phyloP scores from a whole-genome alignment of 1,140 invertebrate genomes.

The Drosophila mayri region DNA sequence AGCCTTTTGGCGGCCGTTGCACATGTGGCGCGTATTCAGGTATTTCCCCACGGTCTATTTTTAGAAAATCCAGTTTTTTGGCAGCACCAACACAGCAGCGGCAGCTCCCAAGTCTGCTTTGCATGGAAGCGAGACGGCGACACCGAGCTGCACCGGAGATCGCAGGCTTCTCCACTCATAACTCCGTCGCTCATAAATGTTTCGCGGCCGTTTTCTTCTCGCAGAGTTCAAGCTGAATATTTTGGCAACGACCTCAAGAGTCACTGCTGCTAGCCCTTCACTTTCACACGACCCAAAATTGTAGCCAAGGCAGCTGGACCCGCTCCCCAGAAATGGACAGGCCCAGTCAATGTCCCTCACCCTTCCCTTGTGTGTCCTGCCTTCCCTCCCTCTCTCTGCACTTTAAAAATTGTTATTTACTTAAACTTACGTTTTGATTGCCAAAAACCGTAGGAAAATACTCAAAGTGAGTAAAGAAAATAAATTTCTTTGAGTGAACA shows the following conservation, averaged over 20 bases:
- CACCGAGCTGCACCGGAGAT: slow-evolving; percentile 27
- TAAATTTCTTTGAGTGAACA: slow-evolving; percentile 17
- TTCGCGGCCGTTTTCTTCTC: slow-evolving; percentile 11
- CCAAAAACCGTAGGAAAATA: neutral
- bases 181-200: slow-evolving; percentile 58
- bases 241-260: slow-evolving; percentile 48
- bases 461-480: neutral
- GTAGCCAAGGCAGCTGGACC: neutral
- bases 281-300: slow-evolving; percentile 57
- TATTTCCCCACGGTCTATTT: slow-evolving; percentile 83
- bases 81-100: slow-evolving; percentile 43
- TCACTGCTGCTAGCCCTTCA: slow-evolving; percentile 63
- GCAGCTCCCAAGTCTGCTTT: slow-evolving; percentile 53
- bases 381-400: slow-evolving; percentile 1
- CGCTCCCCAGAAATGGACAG: slow-evolving; percentile 41
- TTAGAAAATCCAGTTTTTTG: slow-evolving; percentile 84
- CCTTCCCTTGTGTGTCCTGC: slow-evolving; percentile 7
- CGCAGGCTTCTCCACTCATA: slow-evolving; percentile 49
- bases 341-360: slow-evolving; percentile 25
- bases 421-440: neutral
- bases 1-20: slow-evolving; percentile 73
- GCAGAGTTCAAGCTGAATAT: slow-evolving; percentile 31
- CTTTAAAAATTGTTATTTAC: neutral
- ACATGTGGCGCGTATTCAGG: slow-evolving; percentile 81
- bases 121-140: slow-evolving; percentile 49